These are phyloP conservation scores for Harpalus rufipes DNA, from an alignment of 2,888 invertebrate species.

Conservation along the genomic window DNA sequence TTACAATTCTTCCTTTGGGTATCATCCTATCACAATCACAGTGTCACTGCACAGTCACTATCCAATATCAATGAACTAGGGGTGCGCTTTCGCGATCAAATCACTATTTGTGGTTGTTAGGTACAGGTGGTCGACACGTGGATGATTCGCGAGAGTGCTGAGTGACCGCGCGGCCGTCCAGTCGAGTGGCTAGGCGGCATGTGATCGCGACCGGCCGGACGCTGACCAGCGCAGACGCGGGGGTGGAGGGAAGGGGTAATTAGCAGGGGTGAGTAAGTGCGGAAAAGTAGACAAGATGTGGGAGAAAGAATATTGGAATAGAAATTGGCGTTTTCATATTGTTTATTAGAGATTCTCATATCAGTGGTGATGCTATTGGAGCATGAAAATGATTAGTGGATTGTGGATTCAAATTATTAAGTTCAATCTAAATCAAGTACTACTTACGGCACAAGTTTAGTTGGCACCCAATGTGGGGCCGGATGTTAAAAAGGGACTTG, in stretches of 20 bases:
- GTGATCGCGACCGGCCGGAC: slow-evolving; percentile 74
- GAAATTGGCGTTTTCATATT: too few species aligned
- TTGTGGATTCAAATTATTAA: too few species aligned
- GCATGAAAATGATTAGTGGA: too few species aligned
- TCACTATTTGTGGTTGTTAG: too few species aligned
- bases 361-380: too few species aligned
- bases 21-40: not conserved
- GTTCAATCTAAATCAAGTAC: too few species aligned
- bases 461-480: too few species aligned
- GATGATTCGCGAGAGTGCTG: not conserved
- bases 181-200: slow-evolving; percentile 24
- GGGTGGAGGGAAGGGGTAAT: slow-evolving; percentile 74
- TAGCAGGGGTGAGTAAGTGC: slow-evolving; percentile 69
- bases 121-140: slow-evolving; percentile 28
- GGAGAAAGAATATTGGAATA: too few species aligned
- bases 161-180: not conserved
- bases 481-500: too few species aligned
- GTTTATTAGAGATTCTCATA: too few species aligned
- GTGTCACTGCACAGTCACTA: slow-evolving; percentile 19
- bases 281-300: not conserved
- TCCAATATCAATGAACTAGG: not conserved
- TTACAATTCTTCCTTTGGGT: not conserved
- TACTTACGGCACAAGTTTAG: too few species aligned
- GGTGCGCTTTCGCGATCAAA: too few species aligned
- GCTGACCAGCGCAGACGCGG: slow-evolving; percentile 76